phyloP scores from a whole-genome alignment of 2,797 vertebrate species.

The Cheirogaleus major region DNA sequence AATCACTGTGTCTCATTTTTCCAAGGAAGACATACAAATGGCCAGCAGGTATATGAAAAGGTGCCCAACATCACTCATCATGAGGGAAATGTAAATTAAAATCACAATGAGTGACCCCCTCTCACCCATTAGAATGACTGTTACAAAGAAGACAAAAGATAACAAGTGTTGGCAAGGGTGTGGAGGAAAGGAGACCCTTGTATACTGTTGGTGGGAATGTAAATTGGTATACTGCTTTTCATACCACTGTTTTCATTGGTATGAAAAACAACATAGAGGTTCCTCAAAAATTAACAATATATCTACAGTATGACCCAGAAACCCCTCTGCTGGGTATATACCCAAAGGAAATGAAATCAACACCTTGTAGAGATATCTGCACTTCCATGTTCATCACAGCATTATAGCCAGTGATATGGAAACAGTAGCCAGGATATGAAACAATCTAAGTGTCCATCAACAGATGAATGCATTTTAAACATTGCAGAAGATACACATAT shows the following conservation, averaged over 20 bases:
- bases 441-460: not conserved
- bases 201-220: not conserved
- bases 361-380: not conserved
- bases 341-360: not conserved
- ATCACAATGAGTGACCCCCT: not conserved
- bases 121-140: not conserved
- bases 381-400: not conserved
- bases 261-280: not conserved
- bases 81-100: not conserved
- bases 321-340: not conserved
- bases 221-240: not conserved
- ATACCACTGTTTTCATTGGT: too few relatives aligned
- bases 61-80: not conserved
- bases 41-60: not conserved
- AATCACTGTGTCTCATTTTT: not conserved
- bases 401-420: not conserved
- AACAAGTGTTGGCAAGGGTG: not conserved
- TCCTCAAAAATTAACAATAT: not conserved
- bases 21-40: not conserved
- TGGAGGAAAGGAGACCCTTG: not conserved
- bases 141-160: not conserved
- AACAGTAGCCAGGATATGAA: too few relatives aligned
- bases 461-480: not conserved
- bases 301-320: not conserved
- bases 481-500: too few relatives aligned